Evolutionary conservation across 2,797 vertebrate genomes (phyloP), one percentile per base, ranked within the genome.

Genomic region (Anguilla anguilla): DNA sequence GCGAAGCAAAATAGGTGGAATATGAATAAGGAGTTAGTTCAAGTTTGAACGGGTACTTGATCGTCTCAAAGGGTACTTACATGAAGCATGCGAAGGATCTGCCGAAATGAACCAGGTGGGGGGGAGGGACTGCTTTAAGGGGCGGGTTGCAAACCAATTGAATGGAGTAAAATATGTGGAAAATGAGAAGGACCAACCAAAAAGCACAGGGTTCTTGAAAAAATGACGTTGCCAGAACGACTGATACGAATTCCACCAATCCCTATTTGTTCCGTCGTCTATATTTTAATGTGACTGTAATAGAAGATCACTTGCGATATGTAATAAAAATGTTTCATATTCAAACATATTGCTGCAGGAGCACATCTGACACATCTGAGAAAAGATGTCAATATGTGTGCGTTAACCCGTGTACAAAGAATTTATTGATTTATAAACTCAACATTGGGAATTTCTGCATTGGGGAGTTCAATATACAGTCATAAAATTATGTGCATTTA

Each of bases 31-130:
- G 89, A 28, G 7, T 74, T 77, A 61, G 87, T 57, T 82, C 13
- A 51, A 67, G 57, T 82, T 88, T 51, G n/a, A 49, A 49, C 72
- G 49, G 22, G 1, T 51, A 82, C 53, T 51, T 82, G 72, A 83
- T 22, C 46, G 67, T 79, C 72, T 85, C 59, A 55, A 86, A 85
- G 86, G 43, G 92, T 96, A 96, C 95, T 96, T 95, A 96, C 95
- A 94, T 93, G 90, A 91, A 79, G 53, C 86, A 86, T 89, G 88
- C 86, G 83, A 57, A 74, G 88, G 77, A 74, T 87, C 79, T 86
- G 82, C 91, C 91, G 93, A 95, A 94, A 93, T 92, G 91, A 89
- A 90, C 88, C 74, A 7, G 67, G 86, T 85, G 87, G 93, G 90
- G 93, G 91, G 89, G 89, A 90, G 89, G 89, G 92, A 35, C 19